Conservation (phyloP, 2,797 vertebrate species). For the Hippoglossus hippoglossus region DNA sequence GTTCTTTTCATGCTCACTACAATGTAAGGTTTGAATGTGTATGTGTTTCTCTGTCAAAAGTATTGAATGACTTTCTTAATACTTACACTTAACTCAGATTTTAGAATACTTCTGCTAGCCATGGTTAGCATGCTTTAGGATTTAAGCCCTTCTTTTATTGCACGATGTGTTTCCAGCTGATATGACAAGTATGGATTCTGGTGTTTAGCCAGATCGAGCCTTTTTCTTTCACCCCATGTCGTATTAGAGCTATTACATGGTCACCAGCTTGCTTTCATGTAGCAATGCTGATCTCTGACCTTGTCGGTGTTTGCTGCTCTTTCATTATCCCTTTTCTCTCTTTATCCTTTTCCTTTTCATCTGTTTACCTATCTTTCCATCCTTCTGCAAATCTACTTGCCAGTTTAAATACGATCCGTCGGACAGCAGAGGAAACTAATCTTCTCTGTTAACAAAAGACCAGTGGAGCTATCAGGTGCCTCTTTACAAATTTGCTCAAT, state of each 20-base stretch:
- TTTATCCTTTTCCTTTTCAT: slow-evolving; percentile 11
- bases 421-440: slow-evolving; percentile 57
- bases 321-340: slow-evolving; percentile 19
- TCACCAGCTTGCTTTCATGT: slow-evolving; percentile 35
- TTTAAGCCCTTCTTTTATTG: too few species aligned
- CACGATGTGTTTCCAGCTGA: slow-evolving; percentile 13
- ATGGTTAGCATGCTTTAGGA: too few species aligned
- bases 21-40: too few species aligned
- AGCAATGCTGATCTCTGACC: slow-evolving; percentile 36
- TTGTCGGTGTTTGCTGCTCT: slow-evolving; percentile 23
- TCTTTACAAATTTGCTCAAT: slow-evolving; percentile 60
- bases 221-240: slow-evolving; percentile 29
- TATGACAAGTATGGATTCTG: slow-evolving; percentile 23
- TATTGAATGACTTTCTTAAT: too few species aligned
- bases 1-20: too few species aligned
- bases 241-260: slow-evolving; percentile 23
- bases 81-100: too few species aligned
- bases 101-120: too few species aligned
- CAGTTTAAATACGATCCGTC: slow-evolving; percentile 48
- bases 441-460: slow-evolving; percentile 64
- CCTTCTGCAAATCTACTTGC: slow-evolving; percentile 39
- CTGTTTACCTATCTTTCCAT: slow-evolving; percentile 8
- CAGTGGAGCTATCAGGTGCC: slow-evolving; percentile 62
- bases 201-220: slow-evolving; percentile 22
- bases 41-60: too few species aligned